Percentiles rank a stretch among this genome's conserved stretches.
These are phyloP conservation scores for Gallinago jamesoni DNA, from an alignment of 2,113 vertebrate genomes.

Conservation along the genomic window DNA sequence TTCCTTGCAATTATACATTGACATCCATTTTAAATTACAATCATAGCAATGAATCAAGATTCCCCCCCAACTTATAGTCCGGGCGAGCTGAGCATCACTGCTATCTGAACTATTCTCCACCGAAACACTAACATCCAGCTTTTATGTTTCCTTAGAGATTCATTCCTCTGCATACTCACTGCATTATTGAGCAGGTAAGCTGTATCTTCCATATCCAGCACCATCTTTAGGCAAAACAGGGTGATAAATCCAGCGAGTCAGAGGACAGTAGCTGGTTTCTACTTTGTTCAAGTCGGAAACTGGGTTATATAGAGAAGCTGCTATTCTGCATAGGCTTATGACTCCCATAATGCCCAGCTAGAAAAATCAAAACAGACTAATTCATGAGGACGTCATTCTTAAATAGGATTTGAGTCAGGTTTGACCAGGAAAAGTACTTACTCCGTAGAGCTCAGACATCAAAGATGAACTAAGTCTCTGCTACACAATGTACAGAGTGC, in stretches of 20 bases:
- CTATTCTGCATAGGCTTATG: conserved; percentile 72
- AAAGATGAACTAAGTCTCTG: conserved; percentile 3
- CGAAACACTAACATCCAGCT: background rate
- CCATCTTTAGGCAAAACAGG: conserved; percentile 78
- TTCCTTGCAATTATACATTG: background rate
- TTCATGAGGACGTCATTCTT: conserved; percentile 81
- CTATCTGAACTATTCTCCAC: background rate
- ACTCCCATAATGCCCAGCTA: conserved; percentile 77
- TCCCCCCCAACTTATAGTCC: accelerated
- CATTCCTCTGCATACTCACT: conserved; percentile 77
- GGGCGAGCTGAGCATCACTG: accelerated
- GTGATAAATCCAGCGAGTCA: conserved; percentile 62
- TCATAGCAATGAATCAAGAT: background rate
- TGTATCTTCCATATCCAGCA: conserved; percentile 83
- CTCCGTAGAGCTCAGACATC: conserved; percentile 38
- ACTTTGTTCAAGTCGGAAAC: background rate
- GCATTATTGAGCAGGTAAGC: conserved; percentile 80
- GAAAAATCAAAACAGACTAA: conserved; percentile 82
- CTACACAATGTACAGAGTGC: background rate
- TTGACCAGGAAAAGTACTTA: conserved; percentile 37
- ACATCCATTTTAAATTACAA: background rate
- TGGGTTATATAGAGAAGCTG: conserved; percentile 80
- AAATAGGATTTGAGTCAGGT: conserved; percentile 87
- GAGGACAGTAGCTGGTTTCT: background rate
- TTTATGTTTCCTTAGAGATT: background rate